Conservation (phyloP, 2,888 invertebrate species). For the Creontiades dilutus region DNA sequence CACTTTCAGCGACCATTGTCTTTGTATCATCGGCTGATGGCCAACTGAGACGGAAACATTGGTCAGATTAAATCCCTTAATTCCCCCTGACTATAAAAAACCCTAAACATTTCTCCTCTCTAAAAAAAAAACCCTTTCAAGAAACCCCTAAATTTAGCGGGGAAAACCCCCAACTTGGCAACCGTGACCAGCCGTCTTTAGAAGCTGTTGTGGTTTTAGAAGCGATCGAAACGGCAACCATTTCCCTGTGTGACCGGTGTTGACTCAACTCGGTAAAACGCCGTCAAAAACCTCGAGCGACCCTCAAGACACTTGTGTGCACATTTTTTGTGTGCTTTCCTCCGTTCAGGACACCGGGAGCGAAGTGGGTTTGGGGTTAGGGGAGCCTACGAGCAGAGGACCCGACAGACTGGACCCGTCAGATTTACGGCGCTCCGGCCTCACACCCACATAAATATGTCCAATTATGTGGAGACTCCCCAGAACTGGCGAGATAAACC, state of each 20-base stretch:
- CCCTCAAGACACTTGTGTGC: neutral
- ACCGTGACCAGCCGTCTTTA: neutral
- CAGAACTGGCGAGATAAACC: neutral
- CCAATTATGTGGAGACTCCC: neutral
- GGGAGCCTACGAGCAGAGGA: too few species aligned
- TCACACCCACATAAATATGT: neutral
- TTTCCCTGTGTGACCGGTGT: neutral
- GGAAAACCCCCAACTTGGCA: too few species aligned
- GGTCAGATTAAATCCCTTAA: too few species aligned
- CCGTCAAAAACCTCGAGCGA: neutral
- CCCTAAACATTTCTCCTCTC: too few species aligned
- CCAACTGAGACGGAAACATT: too few species aligned
- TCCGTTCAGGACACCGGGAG: too few species aligned
- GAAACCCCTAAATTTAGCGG: too few species aligned
- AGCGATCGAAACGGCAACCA: neutral
- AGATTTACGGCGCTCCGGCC: neutral
- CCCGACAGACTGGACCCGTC: conserved; percentile 1
- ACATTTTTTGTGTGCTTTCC: neutral
- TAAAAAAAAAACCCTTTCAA: too few species aligned
- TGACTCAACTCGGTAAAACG: neutral
- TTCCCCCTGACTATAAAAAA: too few species aligned
- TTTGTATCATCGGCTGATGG: too few species aligned
- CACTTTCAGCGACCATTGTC: too few species aligned
- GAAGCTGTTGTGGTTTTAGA: neutral
- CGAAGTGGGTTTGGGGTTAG: too few species aligned